Evolutionary conservation across 2,888 invertebrate genomes (phyloP).

Genomic region (Deroplatys truncata): DNA sequence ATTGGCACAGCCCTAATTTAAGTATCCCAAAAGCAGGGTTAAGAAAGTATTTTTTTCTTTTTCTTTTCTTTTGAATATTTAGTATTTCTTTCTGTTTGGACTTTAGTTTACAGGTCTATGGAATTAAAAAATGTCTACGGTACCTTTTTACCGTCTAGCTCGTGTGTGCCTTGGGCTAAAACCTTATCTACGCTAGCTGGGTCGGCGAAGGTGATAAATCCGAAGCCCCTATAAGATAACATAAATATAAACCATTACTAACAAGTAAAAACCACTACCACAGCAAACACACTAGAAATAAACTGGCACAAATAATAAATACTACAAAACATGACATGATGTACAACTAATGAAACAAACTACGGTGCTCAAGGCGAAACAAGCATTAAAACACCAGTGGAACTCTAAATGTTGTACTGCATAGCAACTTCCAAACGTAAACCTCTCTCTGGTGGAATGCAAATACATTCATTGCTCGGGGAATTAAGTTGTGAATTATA

Average conservation of each 20-base stretch:
- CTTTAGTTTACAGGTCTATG: constrained; percentile 15
- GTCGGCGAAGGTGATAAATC: constrained; percentile 99
- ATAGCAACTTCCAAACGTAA: background rate
- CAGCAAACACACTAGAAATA: constrained; percentile 23
- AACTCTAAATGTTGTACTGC: background rate
- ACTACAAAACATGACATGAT: background rate
- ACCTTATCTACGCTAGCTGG: constrained; percentile 98
- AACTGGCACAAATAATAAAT: background rate
- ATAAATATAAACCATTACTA: constrained; percentile 32
- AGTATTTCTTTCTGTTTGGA: background rate
- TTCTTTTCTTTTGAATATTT: background rate
- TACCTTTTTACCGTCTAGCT: constrained; percentile 99
- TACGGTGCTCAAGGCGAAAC: background rate
- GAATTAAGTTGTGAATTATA: background rate
- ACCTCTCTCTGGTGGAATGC: background rate
- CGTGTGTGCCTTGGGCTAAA: constrained; percentile 95
- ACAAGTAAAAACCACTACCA: constrained; percentile 30
- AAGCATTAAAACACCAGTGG: background rate
- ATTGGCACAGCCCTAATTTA: background rate
- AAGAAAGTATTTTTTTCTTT: background rate
- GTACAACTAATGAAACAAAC: background rate
- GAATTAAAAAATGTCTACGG: constrained; percentile 30
- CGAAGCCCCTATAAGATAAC: constrained; percentile 85
- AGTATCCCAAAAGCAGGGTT: background rate
- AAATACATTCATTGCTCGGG: background rate